Evolutionary conservation across 2,113 vertebrate species (phyloP), one percentile per base, ranked within the genome.

Genomic region (Sylvietta virens): DNA sequence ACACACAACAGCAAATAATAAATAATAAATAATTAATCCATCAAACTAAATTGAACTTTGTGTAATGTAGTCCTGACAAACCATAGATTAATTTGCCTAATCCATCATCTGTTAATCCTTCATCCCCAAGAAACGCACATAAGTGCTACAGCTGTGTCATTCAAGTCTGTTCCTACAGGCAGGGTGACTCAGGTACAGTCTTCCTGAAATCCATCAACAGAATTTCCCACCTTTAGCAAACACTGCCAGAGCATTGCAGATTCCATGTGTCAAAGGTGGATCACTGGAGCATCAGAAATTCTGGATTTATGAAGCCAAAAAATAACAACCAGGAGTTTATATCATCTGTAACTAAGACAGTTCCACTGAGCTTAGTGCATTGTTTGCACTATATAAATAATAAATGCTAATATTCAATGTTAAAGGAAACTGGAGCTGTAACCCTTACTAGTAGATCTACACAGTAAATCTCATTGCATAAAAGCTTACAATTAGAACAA

Each of bases 1-100:
- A 92, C 91, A 92, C 81, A 62, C 42, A 93, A 71, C 81, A 94
- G 94, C 94, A 96, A 97, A 96, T 86, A 97, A 94, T 92, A 96
- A 97, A 96, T 96, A 96, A 97, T 84, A 88, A 92, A 97, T 85
- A 95, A 92, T 92, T 93, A 88, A 95, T 95, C 93, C 81, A 92
- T 96, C 95, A 96, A 88, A 91, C 72, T 78, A 86, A 96, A 95
- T 91, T 95, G 96, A 94, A 95, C 92, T 40, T 48, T 30, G 53
- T 88, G 72, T 95, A 96, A 94, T 45, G 22, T 85, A 82, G 26
- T 61, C 82, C 69, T 72, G 94, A 96, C 92, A 94, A 93, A 95
- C 85, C 77, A 16, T 12, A 90, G 96, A 96, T 97, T 97, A 96
- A 97, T 97, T 96, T 93, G 78, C 47, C 90, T 97, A 97, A 96